Conservation (phyloP, 2,113 vertebrate genomes). For the Hippopotamus amphibius region DNA sequence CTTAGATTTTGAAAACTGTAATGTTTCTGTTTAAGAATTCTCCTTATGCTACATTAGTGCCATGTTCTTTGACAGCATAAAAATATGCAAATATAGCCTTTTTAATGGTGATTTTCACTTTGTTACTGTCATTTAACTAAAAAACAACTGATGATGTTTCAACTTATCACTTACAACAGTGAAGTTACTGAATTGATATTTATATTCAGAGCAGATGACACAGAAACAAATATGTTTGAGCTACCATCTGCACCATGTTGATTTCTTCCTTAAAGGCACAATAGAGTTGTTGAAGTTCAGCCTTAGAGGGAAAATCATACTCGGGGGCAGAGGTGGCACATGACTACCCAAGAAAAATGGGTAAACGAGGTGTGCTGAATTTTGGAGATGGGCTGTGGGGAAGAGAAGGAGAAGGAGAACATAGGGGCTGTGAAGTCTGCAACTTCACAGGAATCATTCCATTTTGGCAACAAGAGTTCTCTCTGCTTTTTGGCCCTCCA, state of each 20-base stretch:
- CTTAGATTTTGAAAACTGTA: constrained; percentile 83
- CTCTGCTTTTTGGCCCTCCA: not conserved
- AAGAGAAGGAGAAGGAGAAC: not conserved
- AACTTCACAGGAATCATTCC: not conserved
- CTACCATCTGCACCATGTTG: constrained; percentile 58
- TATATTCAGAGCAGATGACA: constrained; percentile 81
- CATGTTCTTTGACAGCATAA: constrained; percentile 82
- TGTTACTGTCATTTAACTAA: constrained; percentile 79
- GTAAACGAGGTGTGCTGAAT: not conserved
- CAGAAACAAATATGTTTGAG: constrained; percentile 77
- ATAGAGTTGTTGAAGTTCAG: not conserved
- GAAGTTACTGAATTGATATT: constrained; percentile 79
- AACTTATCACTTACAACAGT: constrained; percentile 74
- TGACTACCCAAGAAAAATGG: not conserved
- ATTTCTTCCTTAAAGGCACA: constrained; percentile 67
- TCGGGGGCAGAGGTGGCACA: not conserved
- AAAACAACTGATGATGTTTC: constrained; percentile 78
- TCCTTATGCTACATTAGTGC: constrained; percentile 81
- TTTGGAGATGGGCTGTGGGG: not conserved
- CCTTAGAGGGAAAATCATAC: constrained; percentile 9
- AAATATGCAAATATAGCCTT: constrained; percentile 84
- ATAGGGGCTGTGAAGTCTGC: not conserved
- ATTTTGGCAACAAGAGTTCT: not conserved
- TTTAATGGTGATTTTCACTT: constrained; percentile 84
- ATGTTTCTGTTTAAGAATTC: constrained; percentile 87